Evolutionary conservation across 2,797 vertebrate genomes (phyloP).

Genomic region (Thunnus albacares): DNA sequence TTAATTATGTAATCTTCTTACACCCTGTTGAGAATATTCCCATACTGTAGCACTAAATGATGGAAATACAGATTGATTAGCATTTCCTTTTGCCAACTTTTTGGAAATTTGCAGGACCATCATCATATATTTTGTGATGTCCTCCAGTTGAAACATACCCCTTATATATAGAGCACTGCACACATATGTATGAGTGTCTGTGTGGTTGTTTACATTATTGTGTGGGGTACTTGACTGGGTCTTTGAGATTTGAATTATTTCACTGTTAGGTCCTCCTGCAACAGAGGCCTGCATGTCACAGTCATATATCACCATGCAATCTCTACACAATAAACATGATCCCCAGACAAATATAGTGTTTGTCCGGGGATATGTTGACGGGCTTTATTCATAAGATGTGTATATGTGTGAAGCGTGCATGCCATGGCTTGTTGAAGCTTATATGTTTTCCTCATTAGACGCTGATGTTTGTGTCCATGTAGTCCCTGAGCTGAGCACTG

Average conservation of each 20-base stretch:
- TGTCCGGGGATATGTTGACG: constrained; percentile 29
- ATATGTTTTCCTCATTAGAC: constrained; percentile 44
- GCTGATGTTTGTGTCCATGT: constrained; percentile 30
- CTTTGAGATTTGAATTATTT: constrained; percentile 26
- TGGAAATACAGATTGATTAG: constrained; percentile 21
- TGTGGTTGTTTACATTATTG: background rate
- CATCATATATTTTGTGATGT: background rate
- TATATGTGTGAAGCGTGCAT: constrained; percentile 17
- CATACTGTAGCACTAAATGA: constrained; percentile 17
- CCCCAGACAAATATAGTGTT: constrained; percentile 28
- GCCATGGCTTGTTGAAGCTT: constrained; percentile 36
- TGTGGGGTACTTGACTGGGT: constrained; percentile 24
- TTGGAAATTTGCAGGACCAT: background rate
- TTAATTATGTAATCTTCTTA: constrained; percentile 39
- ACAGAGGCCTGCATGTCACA: constrained; percentile 10
- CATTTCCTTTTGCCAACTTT: constrained; percentile 7
- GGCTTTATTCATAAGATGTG: constrained; percentile 40
- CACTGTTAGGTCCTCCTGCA: constrained; percentile 2
- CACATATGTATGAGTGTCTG: background rate
- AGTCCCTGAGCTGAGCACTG: constrained; percentile 37
- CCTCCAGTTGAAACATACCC: background rate
- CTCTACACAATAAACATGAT: constrained; percentile 29
- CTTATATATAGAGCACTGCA: background rate
- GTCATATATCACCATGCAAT: constrained; percentile 22
- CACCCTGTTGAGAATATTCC: constrained; percentile 28